These are phyloP conservation scores for Pelobates cultripes DNA, from an alignment of 2,797 vertebrate genomes.

Conservation along the genomic window DNA sequence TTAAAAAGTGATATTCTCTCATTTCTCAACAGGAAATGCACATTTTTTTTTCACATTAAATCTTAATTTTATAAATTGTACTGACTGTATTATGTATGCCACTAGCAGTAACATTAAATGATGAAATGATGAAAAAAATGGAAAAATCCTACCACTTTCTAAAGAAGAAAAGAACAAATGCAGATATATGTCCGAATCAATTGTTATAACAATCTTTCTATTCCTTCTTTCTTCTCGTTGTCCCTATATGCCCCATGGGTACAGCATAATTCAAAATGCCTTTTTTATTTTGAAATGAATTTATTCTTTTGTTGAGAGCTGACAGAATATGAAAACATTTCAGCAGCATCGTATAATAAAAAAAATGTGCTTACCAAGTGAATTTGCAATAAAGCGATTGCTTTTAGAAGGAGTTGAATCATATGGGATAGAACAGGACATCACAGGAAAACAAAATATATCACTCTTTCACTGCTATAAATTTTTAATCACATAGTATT, in stretches of 20 bases:
- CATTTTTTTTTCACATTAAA: conserved; percentile 17
- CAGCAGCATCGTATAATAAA: background rate
- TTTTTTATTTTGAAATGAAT: background rate
- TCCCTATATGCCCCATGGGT: background rate
- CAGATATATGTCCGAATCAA: conserved; percentile 23
- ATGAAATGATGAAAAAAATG: background rate
- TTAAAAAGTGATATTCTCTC: no score
- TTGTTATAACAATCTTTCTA: conserved; percentile 12
- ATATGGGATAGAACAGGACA: no score
- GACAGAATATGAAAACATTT: conserved; percentile 3
- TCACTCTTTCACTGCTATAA: no score
- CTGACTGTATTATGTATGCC: background rate
- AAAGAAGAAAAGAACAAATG: conserved; percentile 9
- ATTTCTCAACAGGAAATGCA: background rate
- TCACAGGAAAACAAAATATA: no score
- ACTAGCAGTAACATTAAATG: conserved; percentile 17
- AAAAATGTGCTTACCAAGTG: conserved; percentile 2
- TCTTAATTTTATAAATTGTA: background rate
- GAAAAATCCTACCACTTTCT: background rate
- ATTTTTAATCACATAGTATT: no score
- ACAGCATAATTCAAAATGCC: background rate
- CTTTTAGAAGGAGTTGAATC: no score
- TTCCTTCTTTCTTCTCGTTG: background rate
- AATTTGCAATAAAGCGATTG: background rate
- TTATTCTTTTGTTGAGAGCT: background rate